These are phyloP conservation scores for Sesia apiformis DNA, from an alignment of 2,888 invertebrate species.

Conservation along the genomic window DNA sequence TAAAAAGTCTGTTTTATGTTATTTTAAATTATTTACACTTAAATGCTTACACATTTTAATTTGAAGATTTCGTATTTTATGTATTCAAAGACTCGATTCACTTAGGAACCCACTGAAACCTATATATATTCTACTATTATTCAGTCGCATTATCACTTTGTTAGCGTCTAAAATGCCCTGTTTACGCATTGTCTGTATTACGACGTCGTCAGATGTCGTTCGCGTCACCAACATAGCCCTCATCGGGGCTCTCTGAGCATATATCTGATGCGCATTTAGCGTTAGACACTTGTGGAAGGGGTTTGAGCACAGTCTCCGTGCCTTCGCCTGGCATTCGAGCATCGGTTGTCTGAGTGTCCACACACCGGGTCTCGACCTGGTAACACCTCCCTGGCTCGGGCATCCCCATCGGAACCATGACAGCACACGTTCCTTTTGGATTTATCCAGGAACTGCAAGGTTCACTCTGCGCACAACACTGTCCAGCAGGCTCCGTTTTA, in stretches of 20 bases:
- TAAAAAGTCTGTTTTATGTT: no score
- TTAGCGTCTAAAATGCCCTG: constrained; percentile 59
- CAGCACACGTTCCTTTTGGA: constrained; percentile 69
- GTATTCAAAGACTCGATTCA: not conserved
- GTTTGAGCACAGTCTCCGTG: constrained; percentile 53
- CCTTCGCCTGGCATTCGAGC: constrained; percentile 52
- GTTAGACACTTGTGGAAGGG: constrained; percentile 58
- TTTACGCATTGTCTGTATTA: constrained; percentile 55
- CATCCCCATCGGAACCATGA: constrained; percentile 64
- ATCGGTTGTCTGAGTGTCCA: constrained; percentile 76
- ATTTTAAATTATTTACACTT: no score
- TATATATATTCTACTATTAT: constrained; percentile 47
- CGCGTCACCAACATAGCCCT: constrained; percentile 89
- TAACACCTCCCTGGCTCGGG: constrained; percentile 61
- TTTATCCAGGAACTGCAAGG: constrained; percentile 60
- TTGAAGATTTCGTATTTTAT: no score
- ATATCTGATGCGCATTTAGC: constrained; percentile 68
- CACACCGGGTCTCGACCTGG: constrained; percentile 75
- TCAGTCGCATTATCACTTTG: constrained; percentile 72
- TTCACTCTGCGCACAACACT: constrained; percentile 59
- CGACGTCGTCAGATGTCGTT: constrained; percentile 81
- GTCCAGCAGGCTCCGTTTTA: constrained; percentile 73
- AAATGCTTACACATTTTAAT: no score
- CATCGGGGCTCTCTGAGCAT: constrained; percentile 87
- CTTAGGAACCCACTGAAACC: not conserved